Base-by-base conservation (phyloP, 2,888 invertebrate species). In the Eledone cirrhosa region DNA sequence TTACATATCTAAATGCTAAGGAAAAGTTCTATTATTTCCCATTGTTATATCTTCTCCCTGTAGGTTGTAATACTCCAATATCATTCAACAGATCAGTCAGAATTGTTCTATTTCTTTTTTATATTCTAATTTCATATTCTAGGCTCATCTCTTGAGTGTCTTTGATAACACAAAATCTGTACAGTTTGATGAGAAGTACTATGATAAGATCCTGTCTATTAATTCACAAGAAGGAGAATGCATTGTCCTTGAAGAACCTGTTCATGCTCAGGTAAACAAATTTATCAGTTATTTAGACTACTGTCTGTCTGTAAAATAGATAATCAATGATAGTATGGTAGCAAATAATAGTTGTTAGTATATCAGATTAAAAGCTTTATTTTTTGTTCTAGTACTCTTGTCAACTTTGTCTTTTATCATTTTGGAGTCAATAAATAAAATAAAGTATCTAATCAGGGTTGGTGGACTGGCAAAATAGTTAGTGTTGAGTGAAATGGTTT, bases 121-220 rank as follows among this genome's bases (percentile, higher is more conserved):
- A 24, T 7, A 65, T 13, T 0, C 7, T 22, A 7, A 27, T 4
- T 65, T 65, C 19, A 24, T 3, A 11, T 85, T 84, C 33, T 97
- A 98, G 92, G 96, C 97, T 88, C 98, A 98, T 91, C 92, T 98
- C 77, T 91, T 98, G 27, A 97, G 97, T 0, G 98, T 98, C 87
- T 98, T 98, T 91, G 98, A 98, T 89, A 98, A 98, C 88, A 98
- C 97, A 0, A 95, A 94, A 87, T 90, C 89, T 3, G 97, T 98
- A 0, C 95, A 95, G 86, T 98, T 98, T 91, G 97, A 98, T 88
- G 98, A 98, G 87, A 95, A 96, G 81, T 96, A 97, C 88, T 98
- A 98, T 90, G 98, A 98, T 89, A 97, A 97, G 91, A 98, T 98
- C 93, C 93, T 95, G 83, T 95, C 96, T 0, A 94, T 98, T 79